These are phyloP conservation scores for Microtus pennsylvanicus DNA, from an alignment of 2,113 vertebrate species.

Conservation along the genomic window DNA sequence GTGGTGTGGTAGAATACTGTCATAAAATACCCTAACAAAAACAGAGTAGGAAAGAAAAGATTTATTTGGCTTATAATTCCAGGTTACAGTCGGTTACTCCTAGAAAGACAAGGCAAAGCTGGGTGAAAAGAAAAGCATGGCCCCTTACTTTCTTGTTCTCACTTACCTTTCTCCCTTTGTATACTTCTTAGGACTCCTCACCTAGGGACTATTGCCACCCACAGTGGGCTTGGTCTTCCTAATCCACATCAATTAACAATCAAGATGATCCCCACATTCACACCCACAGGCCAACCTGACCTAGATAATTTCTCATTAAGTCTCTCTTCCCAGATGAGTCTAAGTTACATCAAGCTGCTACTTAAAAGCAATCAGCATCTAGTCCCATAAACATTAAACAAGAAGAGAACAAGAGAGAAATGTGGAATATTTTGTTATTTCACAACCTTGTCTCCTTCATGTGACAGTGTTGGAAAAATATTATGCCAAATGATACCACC, in stretches of 20 bases:
- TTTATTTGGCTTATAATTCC: neutral
- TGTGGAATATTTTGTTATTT: neutral
- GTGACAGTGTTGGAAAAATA: constrained; percentile 55
- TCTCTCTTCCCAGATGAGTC: neutral
- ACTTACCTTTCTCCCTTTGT: neutral
- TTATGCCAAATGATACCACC: constrained; percentile 62
- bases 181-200: neutral
- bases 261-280: neutral
- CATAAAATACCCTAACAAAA: neutral
- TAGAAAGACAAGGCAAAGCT: neutral
- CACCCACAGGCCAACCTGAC: neutral
- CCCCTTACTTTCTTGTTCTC: neutral
- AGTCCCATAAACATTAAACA: too few relatives aligned
- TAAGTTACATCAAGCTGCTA: neutral
- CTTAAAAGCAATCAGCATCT: neutral
- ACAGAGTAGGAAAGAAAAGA: too few relatives aligned
- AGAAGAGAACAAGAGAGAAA: neutral
- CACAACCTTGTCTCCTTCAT: neutral
- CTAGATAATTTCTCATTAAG: neutral
- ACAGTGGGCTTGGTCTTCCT: too few relatives aligned
- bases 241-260: neutral
- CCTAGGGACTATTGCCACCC: neutral
- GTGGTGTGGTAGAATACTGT: neutral
- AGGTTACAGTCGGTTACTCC: neutral
- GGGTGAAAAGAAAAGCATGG: neutral